Evolutionary conservation across 2,797 vertebrate species (phyloP).

Genomic region (Phataginus tricuspis): DNA sequence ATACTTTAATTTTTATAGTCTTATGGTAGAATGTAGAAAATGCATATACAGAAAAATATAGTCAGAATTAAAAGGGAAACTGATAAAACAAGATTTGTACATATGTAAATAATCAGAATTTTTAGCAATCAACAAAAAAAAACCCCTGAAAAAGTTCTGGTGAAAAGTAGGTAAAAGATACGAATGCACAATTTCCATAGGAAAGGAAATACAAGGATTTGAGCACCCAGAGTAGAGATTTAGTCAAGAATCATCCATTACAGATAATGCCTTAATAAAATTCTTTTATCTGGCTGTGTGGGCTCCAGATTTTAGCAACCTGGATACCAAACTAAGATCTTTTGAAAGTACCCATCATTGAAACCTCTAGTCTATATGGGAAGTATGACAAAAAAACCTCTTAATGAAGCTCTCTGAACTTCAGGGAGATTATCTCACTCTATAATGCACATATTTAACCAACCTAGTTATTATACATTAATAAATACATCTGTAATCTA

Average conservation of each 20-base stretch:
- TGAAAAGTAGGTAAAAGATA: not conserved
- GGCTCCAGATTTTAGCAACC: not conserved
- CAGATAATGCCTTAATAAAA: not conserved
- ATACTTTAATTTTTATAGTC: not conserved
- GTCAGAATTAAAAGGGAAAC: not conserved
- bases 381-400: not conserved
- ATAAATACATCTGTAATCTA: not conserved
- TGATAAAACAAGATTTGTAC: not conserved
- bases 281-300: not conserved
- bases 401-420: not conserved
- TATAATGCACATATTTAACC: not conserved
- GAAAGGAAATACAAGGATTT: not conserved
- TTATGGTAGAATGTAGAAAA: not conserved
- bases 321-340: not conserved
- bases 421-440: not conserved
- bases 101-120: not conserved
- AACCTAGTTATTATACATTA: not conserved
- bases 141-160: not conserved
- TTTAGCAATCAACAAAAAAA: slow-evolving; percentile 21
- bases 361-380: not conserved
- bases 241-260: not conserved
- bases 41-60: not conserved
- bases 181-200: not conserved
- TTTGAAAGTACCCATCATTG: not conserved
- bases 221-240: not conserved